Evolutionary conservation across 2,113 vertebrate genomes (phyloP), one percentile per base, ranked within the genome.

Genomic region (Taxidea taxus): DNA sequence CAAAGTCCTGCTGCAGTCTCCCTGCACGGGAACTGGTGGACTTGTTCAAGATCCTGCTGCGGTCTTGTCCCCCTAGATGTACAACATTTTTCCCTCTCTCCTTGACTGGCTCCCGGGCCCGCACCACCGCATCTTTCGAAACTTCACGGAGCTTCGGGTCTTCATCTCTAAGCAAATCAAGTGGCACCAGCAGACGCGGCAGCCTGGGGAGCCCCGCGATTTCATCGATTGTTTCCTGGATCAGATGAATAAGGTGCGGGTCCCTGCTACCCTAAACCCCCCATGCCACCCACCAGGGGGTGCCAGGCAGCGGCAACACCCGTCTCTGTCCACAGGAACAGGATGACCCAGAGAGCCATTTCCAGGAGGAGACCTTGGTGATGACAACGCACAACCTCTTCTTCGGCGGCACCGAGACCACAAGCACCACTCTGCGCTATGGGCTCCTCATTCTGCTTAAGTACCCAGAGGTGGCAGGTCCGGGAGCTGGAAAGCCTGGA

Each of bases 321-420:
- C 3, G 1, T 62, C 49, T 54, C 60, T 54, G 11, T 20, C 78
- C 39, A 2, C 87, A 99, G 99, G 99, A 99, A 66, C 98, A 98
- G 58, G 75, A 98, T n/a, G 94, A 95, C 88, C 95, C 97, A 0
- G 49, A 96, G 44, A 98, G 98, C 49, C 98, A 99, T 88, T 99
- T 99, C 97, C 95, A 97, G 66, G 77, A 97, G 54, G 98, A 99
- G 0, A 99, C 98, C 12, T 6, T 99, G 97, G 86, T 98, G 29
- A 95, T 98, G 39, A 99, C 98, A 0, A 98, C 98, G 3, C 23
- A 99, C 8, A 99, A 99, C 91, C 97, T 99, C 56, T 99, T 99
- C 94, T 47, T 99, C 16, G 98, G 99, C 9, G 99, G 99, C 95
- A 99, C 99, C 0, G 98, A 99, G 91, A 99, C 99, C 39, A 99